Evolutionary conservation across 2,888 invertebrate species (phyloP).

Genomic region (Tiphia femorata): DNA sequence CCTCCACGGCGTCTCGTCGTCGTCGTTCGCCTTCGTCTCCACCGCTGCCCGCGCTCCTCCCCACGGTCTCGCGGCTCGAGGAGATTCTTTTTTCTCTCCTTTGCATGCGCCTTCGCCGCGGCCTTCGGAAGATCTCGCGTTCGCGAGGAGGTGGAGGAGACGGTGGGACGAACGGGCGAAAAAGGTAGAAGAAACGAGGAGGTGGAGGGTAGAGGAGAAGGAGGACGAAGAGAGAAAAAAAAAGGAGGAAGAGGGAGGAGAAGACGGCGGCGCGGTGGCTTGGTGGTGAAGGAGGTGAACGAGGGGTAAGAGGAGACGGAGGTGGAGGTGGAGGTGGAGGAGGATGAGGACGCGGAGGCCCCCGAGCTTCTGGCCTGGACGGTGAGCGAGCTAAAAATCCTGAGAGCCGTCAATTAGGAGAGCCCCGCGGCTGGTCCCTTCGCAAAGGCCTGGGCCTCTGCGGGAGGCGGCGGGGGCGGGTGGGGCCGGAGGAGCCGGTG

Average conservation of each 20-base stretch:
- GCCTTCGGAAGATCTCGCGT: conserved; percentile 50
- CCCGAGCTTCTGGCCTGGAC: conserved; percentile 53
- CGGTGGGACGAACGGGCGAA: conserved; percentile 66
- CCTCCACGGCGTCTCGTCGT: conserved; percentile 9
- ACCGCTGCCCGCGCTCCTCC: neutral
- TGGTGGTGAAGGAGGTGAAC: conserved; percentile 71
- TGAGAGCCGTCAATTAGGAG: conserved; percentile 65
- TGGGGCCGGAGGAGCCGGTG: too few species aligned
- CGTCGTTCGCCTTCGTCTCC: neutral
- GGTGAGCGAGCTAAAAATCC: conserved; percentile 58
- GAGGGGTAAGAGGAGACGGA: conserved; percentile 70
- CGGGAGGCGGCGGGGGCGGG: too few species aligned
- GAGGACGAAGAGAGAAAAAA: conserved; percentile 70
- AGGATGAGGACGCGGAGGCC: conserved; percentile 55
- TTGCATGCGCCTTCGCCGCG: conserved; percentile 54
- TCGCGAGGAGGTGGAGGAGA: conserved; percentile 36
- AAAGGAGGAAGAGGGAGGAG: conserved; percentile 35
- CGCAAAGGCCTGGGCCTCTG: too few species aligned
- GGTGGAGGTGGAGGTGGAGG: conserved; percentile 72
- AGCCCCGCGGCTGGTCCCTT: conserved; percentile 39
- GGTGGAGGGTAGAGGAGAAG: conserved; percentile 70
- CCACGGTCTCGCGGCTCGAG: conserved; percentile 6
- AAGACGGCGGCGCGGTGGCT: conserved; percentile 47
- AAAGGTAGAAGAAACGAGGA: conserved; percentile 71
- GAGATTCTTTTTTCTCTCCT: conserved; percentile 43